Evolutionary conservation across 2,113 vertebrate genomes (phyloP).

Genomic region (Odontesthes bonariensis): DNA sequence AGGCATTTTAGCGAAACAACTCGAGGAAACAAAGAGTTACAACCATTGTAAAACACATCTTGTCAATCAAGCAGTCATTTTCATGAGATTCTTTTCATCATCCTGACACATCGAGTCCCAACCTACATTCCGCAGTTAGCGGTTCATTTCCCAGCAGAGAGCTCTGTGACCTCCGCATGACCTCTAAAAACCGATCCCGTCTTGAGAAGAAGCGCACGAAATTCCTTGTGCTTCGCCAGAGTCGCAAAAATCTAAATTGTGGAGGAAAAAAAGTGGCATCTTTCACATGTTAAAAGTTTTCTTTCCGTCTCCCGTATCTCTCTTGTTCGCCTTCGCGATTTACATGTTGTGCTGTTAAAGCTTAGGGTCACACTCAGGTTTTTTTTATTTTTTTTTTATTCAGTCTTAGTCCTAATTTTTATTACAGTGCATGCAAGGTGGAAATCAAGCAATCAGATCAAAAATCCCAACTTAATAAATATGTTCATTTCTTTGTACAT

Average conservation of each 20-base stretch:
- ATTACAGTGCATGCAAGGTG: conserved; percentile 70
- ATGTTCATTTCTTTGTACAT: conserved; percentile 36
- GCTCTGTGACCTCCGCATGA: not conserved
- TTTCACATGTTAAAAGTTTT: conserved; percentile 10
- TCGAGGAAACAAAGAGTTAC: conserved; percentile 15
- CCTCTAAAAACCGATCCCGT: not conserved
- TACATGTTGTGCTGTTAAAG: conserved; percentile 2
- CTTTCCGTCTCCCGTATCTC: not conserved
- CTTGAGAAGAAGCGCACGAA: not conserved
- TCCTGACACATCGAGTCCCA: not conserved
- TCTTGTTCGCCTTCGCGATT: not conserved
- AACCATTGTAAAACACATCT: no score
- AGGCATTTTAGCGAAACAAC: not conserved
- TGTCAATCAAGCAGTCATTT: no score
- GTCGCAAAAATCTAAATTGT: conserved; percentile 7
- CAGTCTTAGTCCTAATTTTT: conserved; percentile 32
- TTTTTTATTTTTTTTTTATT: not conserved
- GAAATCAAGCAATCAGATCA: conserved; percentile 57
- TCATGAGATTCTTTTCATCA: not conserved
- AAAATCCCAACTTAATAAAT: conserved; percentile 58
- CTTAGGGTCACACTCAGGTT: conserved; percentile 17
- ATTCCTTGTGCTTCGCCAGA: conserved; percentile 1
- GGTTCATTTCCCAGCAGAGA: not conserved
- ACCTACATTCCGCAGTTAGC: no score
- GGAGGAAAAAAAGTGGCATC: not conserved